phyloP scores from a whole-genome alignment of 92 coral and sea anemone species.

The Epizoanthus stellaris region DNA sequence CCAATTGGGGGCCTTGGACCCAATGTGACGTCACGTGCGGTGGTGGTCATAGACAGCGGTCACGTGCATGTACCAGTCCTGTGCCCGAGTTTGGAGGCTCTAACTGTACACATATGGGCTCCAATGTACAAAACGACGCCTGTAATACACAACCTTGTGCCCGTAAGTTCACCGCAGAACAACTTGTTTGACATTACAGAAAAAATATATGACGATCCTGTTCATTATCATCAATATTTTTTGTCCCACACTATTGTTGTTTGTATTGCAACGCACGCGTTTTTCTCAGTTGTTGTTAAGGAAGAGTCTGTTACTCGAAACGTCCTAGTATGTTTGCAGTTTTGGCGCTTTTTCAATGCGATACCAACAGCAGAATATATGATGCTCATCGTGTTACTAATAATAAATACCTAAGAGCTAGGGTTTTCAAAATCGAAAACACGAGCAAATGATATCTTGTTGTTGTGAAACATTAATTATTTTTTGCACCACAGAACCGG shows the following conservation, averaged over 20 bases:
- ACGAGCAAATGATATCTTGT: too few species aligned
- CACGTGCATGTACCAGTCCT: slow-evolving; percentile 97
- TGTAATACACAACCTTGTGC: slow-evolving; percentile 94
- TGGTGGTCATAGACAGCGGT: slow-evolving; percentile 90
- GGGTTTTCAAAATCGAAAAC: too few species aligned
- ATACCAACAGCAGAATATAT: too few species aligned
- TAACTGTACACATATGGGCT: slow-evolving; percentile 80
- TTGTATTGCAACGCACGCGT: too few species aligned
- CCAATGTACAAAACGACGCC: slow-evolving; percentile 73
- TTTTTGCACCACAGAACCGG: slow-evolving; percentile 69
- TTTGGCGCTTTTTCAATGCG: background rate
- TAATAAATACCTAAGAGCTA: too few species aligned
- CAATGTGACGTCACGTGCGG: slow-evolving; percentile 98
- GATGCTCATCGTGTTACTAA: too few species aligned
- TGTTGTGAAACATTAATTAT: too few species aligned
- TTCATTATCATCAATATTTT: background rate
- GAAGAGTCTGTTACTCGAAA: background rate
- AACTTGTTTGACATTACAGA: background rate
- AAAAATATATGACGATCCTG: background rate
- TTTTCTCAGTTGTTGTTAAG: background rate
- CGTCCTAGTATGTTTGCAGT: background rate
- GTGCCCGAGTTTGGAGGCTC: slow-evolving; percentile 93
- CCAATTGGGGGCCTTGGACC: slow-evolving; percentile 98
- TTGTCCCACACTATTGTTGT: too few species aligned
- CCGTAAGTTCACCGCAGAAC: slow-evolving; percentile 54